Evolutionary conservation across 1,140 invertebrate genomes (phyloP).

Genomic region (Panagrolaimus sp.): DNA sequence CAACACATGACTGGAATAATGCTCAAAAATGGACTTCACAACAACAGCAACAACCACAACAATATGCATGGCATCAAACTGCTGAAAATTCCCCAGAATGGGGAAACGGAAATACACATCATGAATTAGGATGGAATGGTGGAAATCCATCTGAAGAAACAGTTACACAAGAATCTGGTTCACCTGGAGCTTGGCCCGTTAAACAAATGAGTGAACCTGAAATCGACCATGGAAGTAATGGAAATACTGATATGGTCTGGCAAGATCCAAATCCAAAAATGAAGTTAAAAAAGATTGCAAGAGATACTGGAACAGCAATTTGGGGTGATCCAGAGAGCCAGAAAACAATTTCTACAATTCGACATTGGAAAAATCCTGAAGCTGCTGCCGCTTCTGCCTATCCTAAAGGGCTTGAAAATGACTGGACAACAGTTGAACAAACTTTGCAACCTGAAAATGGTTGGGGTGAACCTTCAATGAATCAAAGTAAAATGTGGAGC

Average conservation of each 20-base stretch:
- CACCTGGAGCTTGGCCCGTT: background rate
- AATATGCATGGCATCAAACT: slow-evolving; percentile 1
- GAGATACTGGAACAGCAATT: slow-evolving; percentile 39
- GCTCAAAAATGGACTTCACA: background rate
- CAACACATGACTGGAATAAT: background rate
- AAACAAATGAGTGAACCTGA: too few relatives aligned
- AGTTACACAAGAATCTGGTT: background rate
- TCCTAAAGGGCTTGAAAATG: slow-evolving; percentile 1
- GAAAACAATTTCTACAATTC: slow-evolving; percentile 18
- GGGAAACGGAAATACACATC: background rate
- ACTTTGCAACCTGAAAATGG: slow-evolving; percentile 4
- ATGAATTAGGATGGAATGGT: slow-evolving; percentile 1
- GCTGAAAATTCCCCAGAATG: background rate
- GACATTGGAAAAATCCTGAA: slow-evolving; percentile 24
- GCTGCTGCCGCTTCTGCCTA: background rate
- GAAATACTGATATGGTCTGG: slow-evolving; percentile 39
- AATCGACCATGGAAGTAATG: too few relatives aligned
- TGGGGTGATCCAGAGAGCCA: slow-evolving; percentile 40
- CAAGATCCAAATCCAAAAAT: slow-evolving; percentile 42
- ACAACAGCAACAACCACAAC: background rate
- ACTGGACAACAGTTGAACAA: slow-evolving; percentile 20
- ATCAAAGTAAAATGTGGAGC: background rate
- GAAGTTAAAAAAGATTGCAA: slow-evolving; percentile 30
- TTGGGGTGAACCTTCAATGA: background rate
- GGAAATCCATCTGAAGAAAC: too few relatives aligned